These are phyloP conservation scores for Champsocephalus gunnari DNA, from an alignment of 2,797 vertebrate genomes.

Conservation along the genomic window DNA sequence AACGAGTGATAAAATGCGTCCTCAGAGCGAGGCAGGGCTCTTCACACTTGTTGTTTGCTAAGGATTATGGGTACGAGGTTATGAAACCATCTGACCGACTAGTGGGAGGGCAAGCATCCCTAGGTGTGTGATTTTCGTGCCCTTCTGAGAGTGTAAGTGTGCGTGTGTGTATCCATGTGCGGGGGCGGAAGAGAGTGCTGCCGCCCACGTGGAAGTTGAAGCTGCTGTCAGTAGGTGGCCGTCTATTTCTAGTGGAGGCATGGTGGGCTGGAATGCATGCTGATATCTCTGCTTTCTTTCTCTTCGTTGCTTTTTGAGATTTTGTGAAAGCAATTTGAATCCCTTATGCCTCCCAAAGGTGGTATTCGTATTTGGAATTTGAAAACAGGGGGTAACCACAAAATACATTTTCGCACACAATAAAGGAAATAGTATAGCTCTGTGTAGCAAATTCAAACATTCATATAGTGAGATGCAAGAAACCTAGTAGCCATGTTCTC, in stretches of 20 bases:
- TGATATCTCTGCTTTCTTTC: slow-evolving; percentile 43
- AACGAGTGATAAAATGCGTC: neutral
- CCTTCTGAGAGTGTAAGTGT: slow-evolving; percentile 22
- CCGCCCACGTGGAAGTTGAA: slow-evolving; percentile 76
- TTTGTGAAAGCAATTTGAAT: slow-evolving; percentile 50
- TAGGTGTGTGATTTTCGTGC: slow-evolving; percentile 34
- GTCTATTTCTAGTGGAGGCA: slow-evolving; percentile 82
- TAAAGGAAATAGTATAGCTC: slow-evolving; percentile 14
- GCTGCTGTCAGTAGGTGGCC: slow-evolving; percentile 75
- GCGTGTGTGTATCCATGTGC: slow-evolving; percentile 44
- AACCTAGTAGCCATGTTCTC: too few species aligned
- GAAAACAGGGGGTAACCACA: slow-evolving; percentile 27
- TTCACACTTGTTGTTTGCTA: slow-evolving; percentile 57
- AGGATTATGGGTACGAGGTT: slow-evolving; percentile 66
- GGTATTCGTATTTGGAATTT: slow-evolving; percentile 9
- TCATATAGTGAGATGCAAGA: too few species aligned
- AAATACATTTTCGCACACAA: neutral
- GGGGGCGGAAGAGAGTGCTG: slow-evolving; percentile 73
- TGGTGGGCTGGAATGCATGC: slow-evolving; percentile 66
- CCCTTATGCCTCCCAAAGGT: neutral
- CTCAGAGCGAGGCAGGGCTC: slow-evolving; percentile 22
- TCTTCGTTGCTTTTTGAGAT: slow-evolving; percentile 50
- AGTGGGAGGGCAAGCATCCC: slow-evolving; percentile 63
- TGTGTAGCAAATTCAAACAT: slow-evolving; percentile 4
- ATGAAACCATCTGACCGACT: slow-evolving; percentile 72